Base-by-base conservation (phyloP, 2,888 invertebrate species). In the Alloplasta piceator region DNA sequence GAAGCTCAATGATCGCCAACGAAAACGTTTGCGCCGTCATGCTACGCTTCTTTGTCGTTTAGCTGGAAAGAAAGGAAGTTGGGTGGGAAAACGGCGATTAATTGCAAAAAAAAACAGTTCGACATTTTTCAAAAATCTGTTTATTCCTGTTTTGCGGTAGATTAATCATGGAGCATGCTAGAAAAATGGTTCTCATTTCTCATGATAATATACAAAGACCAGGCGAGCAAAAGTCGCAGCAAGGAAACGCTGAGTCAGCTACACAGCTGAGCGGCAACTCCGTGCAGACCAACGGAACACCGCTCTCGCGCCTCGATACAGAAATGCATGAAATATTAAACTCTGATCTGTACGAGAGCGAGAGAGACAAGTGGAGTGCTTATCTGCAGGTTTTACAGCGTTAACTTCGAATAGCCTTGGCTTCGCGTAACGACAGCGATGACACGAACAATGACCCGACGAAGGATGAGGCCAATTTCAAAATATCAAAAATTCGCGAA, bases 281-380 rank as follows among this genome's bases (percentile, higher is more conserved):
- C 26, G 26, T 26, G 26, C 26, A 26, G 26, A 26, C 26, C 26
- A 26, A 2, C 26, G 26, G 26, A 26, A 26, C 26, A 26, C 26
- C 26, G 26, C 26, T 26, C 26, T 26, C 26, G 26, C 26, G 26
- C 3, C 26, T 26, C 26, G 26, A 26, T 26, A 26, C 26, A 26
- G 26, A 26, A 26, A 26, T 26, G 26, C 26, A 26, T 26, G 26
- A 43, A 36, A 71, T 74, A 38, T 14, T 79, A 36, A 41, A 73
- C n/a, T 38, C 56, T 7, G 16, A 12, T 5, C 7, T 52, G 6
- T 52, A 46, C 7, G 58, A 43, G 14, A 72, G 12, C 36, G 68
- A 73, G 61, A 10, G 48, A 1, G 77, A 80, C 7, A 82, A 77
- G 48, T 82, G 80, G 80, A 48, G 39, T 5, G 43, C 66, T 5